phyloP scores from a whole-genome alignment of 2,113 vertebrate genomes.

The Sinocyclocheilus anophthalmus region DNA sequence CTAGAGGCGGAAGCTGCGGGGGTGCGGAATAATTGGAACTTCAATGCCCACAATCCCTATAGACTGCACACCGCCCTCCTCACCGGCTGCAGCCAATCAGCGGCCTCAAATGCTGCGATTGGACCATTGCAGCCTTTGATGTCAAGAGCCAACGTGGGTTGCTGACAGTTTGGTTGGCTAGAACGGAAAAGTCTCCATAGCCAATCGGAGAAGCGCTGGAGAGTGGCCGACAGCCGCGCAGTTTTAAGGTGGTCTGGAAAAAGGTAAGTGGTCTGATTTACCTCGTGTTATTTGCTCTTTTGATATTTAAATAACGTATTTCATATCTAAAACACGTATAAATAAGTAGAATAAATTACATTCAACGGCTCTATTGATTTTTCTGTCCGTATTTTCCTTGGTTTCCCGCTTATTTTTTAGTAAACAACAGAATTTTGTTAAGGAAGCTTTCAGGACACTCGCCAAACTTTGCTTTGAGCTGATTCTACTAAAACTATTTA shows the following conservation, averaged over 20 bases:
- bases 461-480: too few species aligned
- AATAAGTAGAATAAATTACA: background rate
- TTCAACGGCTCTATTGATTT: background rate
- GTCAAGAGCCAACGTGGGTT: constrained; percentile 76
- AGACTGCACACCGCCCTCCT: constrained; percentile 63
- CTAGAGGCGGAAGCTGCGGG: constrained; percentile 51
- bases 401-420: background rate
- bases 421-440: background rate
- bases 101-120: constrained; percentile 58
- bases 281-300: background rate
- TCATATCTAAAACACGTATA: background rate
- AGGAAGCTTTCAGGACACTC: too few species aligned
- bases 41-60: constrained; percentile 82
- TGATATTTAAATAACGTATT: constrained; percentile 7
- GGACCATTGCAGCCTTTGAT: constrained; percentile 52
- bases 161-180: constrained; percentile 58
- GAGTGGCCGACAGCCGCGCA: constrained; percentile 50
- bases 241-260: constrained; percentile 75
- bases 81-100: constrained; percentile 64
- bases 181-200: background rate
- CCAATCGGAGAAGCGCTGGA: constrained; percentile 64
- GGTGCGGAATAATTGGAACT: constrained; percentile 78
- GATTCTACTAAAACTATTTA: background rate
- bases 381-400: background rate
- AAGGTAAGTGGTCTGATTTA: background rate